These are phyloP conservation scores for Yponomeuta plumbellus DNA, from an alignment of 2,888 invertebrate species.

Conservation along the genomic window DNA sequence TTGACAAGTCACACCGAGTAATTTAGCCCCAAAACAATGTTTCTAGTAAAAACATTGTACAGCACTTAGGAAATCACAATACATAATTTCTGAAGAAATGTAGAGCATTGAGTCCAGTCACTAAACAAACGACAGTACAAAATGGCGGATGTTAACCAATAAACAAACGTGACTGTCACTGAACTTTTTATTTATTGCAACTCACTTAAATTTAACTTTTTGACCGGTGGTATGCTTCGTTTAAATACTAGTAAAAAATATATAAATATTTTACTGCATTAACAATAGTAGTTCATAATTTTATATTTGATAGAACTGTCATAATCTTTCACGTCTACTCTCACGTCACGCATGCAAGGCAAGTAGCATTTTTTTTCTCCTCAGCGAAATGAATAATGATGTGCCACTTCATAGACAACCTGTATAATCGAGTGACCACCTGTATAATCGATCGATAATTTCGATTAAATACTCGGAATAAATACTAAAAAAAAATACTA, in stretches of 20 bases:
- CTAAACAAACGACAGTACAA: conserved; percentile 77
- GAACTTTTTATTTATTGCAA: conserved; percentile 32
- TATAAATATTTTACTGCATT: conserved; percentile 58
- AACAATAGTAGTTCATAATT: conserved; percentile 57
- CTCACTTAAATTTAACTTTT: conserved; percentile 44
- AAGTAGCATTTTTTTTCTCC: conserved; percentile 3
- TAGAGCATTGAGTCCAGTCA: conserved; percentile 69
- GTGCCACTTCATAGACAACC: neutral
- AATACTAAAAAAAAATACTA: no score
- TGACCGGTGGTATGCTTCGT: conserved; percentile 37
- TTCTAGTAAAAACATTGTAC: conserved; percentile 71
- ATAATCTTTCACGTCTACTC: conserved; percentile 55
- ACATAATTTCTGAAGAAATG: conserved; percentile 54
- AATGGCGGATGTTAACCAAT: conserved; percentile 76
- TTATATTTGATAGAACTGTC: conserved; percentile 61
- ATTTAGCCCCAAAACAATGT: conserved; percentile 60
- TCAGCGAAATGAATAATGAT: neutral
- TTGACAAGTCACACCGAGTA: conserved; percentile 67
- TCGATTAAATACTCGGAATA: no score
- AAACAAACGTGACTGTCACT: conserved; percentile 73
- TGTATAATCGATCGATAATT: neutral
- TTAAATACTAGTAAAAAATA: conserved; percentile 56
- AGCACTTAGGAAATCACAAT: conserved; percentile 60
- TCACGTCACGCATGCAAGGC: conserved; percentile 41
- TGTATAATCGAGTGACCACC: neutral